phyloP scores from a whole-genome alignment of 2,113 vertebrate species.

The Pteruthius melanotis region DNA sequence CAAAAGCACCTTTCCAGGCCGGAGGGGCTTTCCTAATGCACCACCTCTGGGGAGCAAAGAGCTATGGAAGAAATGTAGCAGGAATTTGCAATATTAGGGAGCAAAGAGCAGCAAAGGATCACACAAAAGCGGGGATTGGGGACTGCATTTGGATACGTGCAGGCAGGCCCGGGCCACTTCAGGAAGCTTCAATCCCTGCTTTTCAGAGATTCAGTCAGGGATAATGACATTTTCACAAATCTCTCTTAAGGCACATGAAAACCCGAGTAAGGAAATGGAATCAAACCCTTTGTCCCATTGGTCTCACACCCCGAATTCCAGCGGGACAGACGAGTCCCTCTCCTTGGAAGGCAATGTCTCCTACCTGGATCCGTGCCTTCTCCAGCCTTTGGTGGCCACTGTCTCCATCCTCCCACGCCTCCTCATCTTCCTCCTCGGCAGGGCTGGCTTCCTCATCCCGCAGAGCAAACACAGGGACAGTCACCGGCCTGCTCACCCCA shows the following conservation, averaged over 20 bases:
- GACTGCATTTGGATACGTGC: no score
- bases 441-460: neutral
- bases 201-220: no score
- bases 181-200: no score
- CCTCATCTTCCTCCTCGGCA: neutral
- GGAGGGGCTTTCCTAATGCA: neutral
- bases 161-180: no score
- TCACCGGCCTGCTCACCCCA: neutral
- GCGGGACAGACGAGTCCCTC: neutral
- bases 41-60: neutral
- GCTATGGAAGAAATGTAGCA: neutral
- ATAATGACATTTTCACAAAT: no score
- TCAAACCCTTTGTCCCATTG: slow-evolving; percentile 59
- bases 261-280: neutral
- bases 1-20: neutral
- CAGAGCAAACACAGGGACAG: neutral
- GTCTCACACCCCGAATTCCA: neutral
- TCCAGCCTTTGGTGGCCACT: neutral
- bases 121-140: no score
- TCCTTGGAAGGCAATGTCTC: neutral
- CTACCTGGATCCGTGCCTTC: neutral
- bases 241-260: no score
- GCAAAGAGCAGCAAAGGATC: no score
- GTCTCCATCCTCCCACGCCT: neutral
- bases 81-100: no score